A percentile compares a stretch with the other conserved stretches of the same genome.
Conservation (phyloP, 2,888 invertebrate species). For the Mechanitis messenoides region DNA sequence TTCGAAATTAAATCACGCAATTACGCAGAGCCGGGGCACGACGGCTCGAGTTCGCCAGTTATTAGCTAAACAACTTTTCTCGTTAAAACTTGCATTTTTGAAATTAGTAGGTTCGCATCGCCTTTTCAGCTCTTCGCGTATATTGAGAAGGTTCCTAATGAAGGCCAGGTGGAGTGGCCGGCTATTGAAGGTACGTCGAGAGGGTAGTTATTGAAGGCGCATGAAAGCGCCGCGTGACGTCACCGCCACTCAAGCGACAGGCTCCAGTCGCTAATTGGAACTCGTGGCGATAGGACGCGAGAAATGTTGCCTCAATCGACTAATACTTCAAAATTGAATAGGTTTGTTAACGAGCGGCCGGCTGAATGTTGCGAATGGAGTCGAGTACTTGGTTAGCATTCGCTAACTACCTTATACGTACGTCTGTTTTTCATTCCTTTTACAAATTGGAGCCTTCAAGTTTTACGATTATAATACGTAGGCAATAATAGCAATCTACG, state of each 20-base stretch:
- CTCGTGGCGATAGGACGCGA: constrained; percentile 71
- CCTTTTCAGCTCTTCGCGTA: constrained; percentile 58
- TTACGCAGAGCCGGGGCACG: constrained; percentile 34
- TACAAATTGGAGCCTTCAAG: constrained; percentile 32
- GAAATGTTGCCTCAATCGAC: constrained; percentile 72
- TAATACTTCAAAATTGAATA: constrained; percentile 73
- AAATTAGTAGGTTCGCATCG: constrained; percentile 57
- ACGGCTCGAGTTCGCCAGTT: constrained; percentile 39
- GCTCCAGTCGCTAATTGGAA: constrained; percentile 75
- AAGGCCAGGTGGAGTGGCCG: constrained; percentile 72
- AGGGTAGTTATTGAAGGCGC: constrained; percentile 74
- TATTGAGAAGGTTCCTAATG: constrained; percentile 69
- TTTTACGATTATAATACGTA: constrained; percentile 26
- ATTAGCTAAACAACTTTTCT: constrained; percentile 69
- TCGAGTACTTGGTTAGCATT: constrained; percentile 53
- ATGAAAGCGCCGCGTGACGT: constrained; percentile 73
- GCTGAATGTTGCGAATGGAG: constrained; percentile 62
- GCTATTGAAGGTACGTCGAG: constrained; percentile 72
- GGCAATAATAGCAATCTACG: constrained; percentile 30
- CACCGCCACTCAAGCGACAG: constrained; percentile 69
- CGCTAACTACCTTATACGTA: constrained; percentile 42
- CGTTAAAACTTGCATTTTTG: constrained; percentile 64
- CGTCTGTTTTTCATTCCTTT: constrained; percentile 37
- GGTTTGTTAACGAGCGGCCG: constrained; percentile 73
- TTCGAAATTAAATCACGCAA: constrained; percentile 54